A percentile compares a stretch with the other conserved stretches of the same genome.
Evolutionary conservation across 2,797 vertebrate genomes (phyloP).

Genomic region (Uromys caudimaculatus): DNA sequence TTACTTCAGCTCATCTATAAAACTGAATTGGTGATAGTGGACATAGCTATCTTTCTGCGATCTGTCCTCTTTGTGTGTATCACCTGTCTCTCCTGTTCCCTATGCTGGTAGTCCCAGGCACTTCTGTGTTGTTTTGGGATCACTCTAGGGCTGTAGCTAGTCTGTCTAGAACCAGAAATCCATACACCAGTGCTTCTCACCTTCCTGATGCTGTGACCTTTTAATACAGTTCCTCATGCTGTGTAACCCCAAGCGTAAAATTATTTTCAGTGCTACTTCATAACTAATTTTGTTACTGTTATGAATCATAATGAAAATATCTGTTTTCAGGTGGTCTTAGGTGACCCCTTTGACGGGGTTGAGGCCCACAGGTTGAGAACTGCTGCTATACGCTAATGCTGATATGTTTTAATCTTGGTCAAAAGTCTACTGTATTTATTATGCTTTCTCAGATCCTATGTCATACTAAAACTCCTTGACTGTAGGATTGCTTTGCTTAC

Average conservation of each 20-base stretch:
- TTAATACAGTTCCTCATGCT: background rate
- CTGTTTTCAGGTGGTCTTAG: background rate
- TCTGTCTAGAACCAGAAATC: background rate
- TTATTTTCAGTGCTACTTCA: background rate
- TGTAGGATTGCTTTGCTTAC: constrained; percentile 26
- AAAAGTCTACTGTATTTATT: background rate
- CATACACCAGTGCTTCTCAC: background rate
- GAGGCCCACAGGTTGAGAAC: background rate
- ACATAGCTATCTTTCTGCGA: background rate
- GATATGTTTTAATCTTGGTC: background rate
- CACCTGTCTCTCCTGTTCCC: background rate
- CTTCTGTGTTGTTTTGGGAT: background rate
- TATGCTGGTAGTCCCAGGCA: background rate
- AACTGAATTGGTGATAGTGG: background rate
- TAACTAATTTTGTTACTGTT: background rate
- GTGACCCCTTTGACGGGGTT: background rate
- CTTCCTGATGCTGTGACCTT: background rate
- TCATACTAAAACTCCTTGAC: background rate
- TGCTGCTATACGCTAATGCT: background rate
- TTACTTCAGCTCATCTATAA: constrained; percentile 1
- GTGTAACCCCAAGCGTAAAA: background rate
- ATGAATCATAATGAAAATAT: background rate
- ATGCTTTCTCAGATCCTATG: background rate
- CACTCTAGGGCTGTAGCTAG: background rate
- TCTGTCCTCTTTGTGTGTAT: background rate